These are phyloP conservation scores for Drosophila kuntzei DNA, from an alignment of 2,888 invertebrate genomes.

Conservation along the genomic window DNA sequence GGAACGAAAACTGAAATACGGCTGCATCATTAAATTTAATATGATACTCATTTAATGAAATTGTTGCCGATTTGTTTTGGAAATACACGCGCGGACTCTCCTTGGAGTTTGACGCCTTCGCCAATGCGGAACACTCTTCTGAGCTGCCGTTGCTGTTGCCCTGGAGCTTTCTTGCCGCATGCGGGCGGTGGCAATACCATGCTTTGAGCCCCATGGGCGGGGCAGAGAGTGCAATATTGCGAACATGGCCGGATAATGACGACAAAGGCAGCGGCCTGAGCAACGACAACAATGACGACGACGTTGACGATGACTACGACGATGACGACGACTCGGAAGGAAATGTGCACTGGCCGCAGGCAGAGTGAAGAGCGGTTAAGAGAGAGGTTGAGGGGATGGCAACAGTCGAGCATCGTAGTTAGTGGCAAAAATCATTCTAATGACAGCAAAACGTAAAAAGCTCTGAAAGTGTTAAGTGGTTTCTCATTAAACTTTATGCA, in stretches of 20 bases:
- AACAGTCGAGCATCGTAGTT: constrained; percentile 67
- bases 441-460: constrained; percentile 80
- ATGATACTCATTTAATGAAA: constrained; percentile 86
- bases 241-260: constrained; percentile 78
- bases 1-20: constrained; percentile 86
- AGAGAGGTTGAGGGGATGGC: constrained; percentile 6
- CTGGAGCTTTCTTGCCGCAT: constrained; percentile 58
- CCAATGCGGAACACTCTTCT: constrained; percentile 56
- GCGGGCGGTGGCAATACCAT: constrained; percentile 56
- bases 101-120: constrained; percentile 69
- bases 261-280: constrained; percentile 59
- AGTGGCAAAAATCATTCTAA: constrained; percentile 81
- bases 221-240: constrained; percentile 78
- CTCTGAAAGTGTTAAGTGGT: constrained; percentile 83
- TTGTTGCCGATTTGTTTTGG: constrained; percentile 86
- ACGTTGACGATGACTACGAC: constrained; percentile 56
- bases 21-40: constrained; percentile 86
- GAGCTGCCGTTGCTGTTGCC: constrained; percentile 38
- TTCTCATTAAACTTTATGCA: constrained; percentile 83
- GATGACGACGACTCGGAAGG: constrained; percentile 51
- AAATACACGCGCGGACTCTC: constrained; percentile 83
- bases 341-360: constrained; percentile 58
- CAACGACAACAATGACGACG: constrained; percentile 21
- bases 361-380: constrained; percentile 5
- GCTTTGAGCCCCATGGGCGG: constrained; percentile 53